Conservation (phyloP, 2,113 vertebrate species). For the Crypturellus undulatus region DNA sequence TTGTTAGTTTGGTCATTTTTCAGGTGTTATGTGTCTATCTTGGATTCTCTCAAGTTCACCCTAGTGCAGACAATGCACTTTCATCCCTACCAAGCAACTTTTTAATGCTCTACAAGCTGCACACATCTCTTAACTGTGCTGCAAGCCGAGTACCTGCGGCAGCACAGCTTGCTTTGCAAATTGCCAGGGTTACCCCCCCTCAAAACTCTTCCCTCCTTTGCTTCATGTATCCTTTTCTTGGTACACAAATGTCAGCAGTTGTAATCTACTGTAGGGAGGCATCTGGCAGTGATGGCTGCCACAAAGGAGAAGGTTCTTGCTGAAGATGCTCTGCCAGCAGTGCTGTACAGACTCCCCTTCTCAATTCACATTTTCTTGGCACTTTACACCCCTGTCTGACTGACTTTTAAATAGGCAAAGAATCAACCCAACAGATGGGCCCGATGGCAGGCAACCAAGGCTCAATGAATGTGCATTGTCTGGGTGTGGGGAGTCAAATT, state of each 20-base stretch:
- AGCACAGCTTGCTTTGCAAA: conserved; percentile 49
- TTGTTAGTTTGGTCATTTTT: neutral
- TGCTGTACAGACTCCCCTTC: conserved; percentile 41
- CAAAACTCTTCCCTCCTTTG: neutral
- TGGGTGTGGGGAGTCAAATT: conserved; percentile 49
- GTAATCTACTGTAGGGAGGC: conserved; percentile 48
- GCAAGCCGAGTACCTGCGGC: neutral
- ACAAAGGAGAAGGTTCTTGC: conserved; percentile 49
- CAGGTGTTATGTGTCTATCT: neutral
- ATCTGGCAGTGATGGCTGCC: conserved; percentile 58
- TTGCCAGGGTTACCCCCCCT: conserved; percentile 33
- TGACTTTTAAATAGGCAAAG: conserved; percentile 62
- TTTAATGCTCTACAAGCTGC: neutral
- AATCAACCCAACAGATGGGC: conserved; percentile 67
- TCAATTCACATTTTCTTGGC: conserved; percentile 65
- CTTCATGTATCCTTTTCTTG: neutral
- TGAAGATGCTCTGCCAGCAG: conserved; percentile 50
- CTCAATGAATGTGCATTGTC: conserved; percentile 63
- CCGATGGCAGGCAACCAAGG: conserved; percentile 57
- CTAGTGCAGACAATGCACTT: rapidly evolving
- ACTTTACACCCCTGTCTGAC: conserved; percentile 48
- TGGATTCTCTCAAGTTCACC: neutral
- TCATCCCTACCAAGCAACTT: neutral
- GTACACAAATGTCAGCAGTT: conserved; percentile 55
- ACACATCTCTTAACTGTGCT: rapidly evolving